These are phyloP conservation scores for Sphaerodactylus townsendi DNA, from an alignment of 2,113 vertebrate species.

Conservation along the genomic window DNA sequence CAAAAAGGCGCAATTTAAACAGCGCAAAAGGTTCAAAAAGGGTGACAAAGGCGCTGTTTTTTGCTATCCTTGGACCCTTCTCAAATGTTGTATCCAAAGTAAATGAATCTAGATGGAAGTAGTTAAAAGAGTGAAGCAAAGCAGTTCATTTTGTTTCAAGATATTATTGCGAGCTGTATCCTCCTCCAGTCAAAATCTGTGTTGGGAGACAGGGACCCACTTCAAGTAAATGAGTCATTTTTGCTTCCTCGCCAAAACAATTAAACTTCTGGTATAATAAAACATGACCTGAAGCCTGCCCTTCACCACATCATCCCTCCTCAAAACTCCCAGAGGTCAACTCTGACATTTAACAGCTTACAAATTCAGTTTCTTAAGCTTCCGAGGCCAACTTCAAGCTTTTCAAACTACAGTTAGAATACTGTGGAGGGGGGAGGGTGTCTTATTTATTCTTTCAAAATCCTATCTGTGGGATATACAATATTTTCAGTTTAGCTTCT, in stretches of 20 bases:
- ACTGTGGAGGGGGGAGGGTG: constrained; percentile 20
- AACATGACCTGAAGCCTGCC: constrained; percentile 79
- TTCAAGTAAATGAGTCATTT: constrained; percentile 81
- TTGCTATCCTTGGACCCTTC: constrained; percentile 76
- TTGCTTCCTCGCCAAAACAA: constrained; percentile 80
- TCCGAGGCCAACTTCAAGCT: constrained; percentile 66
- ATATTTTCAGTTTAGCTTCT: constrained; percentile 32
- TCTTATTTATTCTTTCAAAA: background rate
- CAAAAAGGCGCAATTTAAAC: constrained; percentile 61
- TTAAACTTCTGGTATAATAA: constrained; percentile 81
- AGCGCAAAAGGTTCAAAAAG: constrained; percentile 73
- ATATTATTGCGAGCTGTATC: constrained; percentile 70
- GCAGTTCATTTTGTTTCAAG: constrained; percentile 69
- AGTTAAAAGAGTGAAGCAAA: constrained; percentile 77
- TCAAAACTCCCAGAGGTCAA: constrained; percentile 72
- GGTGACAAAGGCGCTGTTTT: constrained; percentile 74
- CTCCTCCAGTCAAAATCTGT: constrained; percentile 76
- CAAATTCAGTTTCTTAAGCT: constrained; percentile 73
- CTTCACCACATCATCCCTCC: constrained; percentile 79
- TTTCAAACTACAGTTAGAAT: constrained; percentile 67
- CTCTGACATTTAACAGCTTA: constrained; percentile 80
- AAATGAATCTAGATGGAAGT: constrained; percentile 81
- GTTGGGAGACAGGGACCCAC: constrained; percentile 78
- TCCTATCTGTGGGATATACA: constrained; percentile 26
- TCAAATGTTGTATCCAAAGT: constrained; percentile 78